Conservation (phyloP, 2,113 vertebrate genomes). For the Sitta europaea region DNA sequence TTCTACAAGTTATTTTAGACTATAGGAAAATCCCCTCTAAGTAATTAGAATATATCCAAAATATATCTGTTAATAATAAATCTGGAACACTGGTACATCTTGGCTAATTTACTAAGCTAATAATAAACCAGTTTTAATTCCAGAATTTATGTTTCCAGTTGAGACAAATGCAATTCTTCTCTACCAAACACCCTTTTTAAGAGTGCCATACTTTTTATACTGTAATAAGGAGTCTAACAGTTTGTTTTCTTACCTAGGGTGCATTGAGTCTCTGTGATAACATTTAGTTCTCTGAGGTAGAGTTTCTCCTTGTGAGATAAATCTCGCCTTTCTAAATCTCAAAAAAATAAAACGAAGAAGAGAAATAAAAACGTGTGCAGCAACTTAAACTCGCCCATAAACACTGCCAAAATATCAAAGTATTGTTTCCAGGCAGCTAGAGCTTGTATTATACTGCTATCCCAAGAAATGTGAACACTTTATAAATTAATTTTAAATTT, state of each 20-base stretch:
- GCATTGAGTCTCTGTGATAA: conserved; percentile 98
- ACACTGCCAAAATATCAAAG: not conserved
- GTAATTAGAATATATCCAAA: not conserved
- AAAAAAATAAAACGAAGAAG: conserved; percentile 31
- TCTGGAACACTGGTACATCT: not conserved
- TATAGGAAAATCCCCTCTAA: not conserved
- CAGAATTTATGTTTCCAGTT: not conserved
- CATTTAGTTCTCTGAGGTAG: conserved; percentile 93
- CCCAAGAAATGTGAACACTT: not conserved
- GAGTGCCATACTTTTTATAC: not conserved
- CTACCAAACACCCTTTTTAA: not conserved
- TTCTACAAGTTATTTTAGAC: not conserved
- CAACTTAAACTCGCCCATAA: not conserved
- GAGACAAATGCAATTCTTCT: not conserved
- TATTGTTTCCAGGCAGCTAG: not conserved
- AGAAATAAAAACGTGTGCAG: not conserved
- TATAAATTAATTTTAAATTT: not conserved
- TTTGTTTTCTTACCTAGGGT: conserved; percentile 83
- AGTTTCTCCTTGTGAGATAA: conserved; percentile 97
- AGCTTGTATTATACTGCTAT: not conserved
- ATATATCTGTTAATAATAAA: not conserved
- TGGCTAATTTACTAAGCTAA: not conserved
- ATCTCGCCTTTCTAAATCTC: conserved; percentile 97
- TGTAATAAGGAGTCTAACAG: not conserved
- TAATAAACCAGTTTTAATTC: not conserved